Evolutionary conservation across 2,888 invertebrate genomes (phyloP), one percentile per base, ranked within the genome.

Genomic region (Acrobasis suavella): DNA sequence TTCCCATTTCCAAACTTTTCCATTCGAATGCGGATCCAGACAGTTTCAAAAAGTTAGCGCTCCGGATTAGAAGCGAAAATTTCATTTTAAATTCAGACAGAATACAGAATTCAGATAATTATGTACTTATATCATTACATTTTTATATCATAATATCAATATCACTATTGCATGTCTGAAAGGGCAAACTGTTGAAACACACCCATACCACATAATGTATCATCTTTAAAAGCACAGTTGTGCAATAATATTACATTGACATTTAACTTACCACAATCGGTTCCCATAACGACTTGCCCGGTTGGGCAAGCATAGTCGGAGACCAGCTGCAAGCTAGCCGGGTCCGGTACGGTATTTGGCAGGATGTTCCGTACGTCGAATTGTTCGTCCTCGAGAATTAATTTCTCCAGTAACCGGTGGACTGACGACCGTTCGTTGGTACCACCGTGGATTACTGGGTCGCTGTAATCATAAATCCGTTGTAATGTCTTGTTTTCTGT

Each of bases 321-420:
- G 67, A 96, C 94, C n/a, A 99, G 91, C 32, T 94, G 89, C 64
- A 99, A 91, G 2, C 98, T 97, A 10, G 97, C 96, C 64, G 98
- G 97, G 87, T 98, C 98, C 0, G 98, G 98, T 0, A 97, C 96
- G 0, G 98, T 98, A 80, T 98, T 98, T 15, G 98, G 98, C 61
- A 98, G 90, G 76, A 98, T 98, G 78, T 97, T 97, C 76, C 96
- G 95, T 5, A 98, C 98, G 77, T 98, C 98, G 82, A 98, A 97
- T 85, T 98, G 97, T 89, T 97, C 97, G 85, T 98, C 97, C 91
- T 98, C 97, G 67, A 98, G 93, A 71, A 98, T 98, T 1, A 98
- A 93, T 84, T 96, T 96, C 87, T 98, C 97, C 73, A 99, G 91
- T 65, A 98, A 93, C 64, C 95, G 93, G 81, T 97, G 95, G 0